Conservation (phyloP, 2,888 invertebrate species). For the Seira musarum region DNA sequence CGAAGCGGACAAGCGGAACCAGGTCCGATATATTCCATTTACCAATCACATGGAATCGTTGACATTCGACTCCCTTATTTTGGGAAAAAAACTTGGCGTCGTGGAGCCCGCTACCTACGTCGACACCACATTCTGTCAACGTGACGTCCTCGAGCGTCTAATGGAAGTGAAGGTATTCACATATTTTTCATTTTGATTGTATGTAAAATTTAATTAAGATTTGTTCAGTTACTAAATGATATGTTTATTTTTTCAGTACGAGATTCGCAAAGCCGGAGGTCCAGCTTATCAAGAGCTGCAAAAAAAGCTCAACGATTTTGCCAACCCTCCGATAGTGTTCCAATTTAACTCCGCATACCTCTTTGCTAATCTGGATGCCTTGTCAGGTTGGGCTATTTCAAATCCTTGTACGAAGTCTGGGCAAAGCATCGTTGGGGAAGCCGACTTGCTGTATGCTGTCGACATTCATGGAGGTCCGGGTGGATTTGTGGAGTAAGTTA, state of each 20-base stretch:
- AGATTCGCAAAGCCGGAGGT: constrained; percentile 45
- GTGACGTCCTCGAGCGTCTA: constrained; percentile 60
- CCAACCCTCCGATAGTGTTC: constrained; percentile 76
- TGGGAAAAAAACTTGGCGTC: constrained; percentile 57
- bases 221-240: neutral
- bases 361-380: constrained; percentile 97
- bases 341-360: constrained; percentile 90
- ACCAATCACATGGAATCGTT: constrained; percentile 28
- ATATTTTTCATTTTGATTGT: neutral
- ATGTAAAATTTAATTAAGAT: neutral
- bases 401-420: constrained; percentile 78
- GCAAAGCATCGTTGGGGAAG: constrained; percentile 70
- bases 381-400: constrained; percentile 92
- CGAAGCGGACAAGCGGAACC: constrained; percentile 22
- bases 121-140: constrained; percentile 64
- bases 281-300: constrained; percentile 43
- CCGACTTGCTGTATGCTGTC: constrained; percentile 86
- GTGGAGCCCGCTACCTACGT: constrained; percentile 63
- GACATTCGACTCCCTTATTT: constrained; percentile 59
- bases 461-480: constrained; percentile 98
- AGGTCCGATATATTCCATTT: constrained; percentile 48
- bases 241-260: constrained; percentile 36
- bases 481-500: constrained; percentile 88
- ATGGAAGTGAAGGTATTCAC: constrained; percentile 68
- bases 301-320: constrained; percentile 42